A percentile compares a stretch with the other conserved stretches of the same genome.
Conservation (phyloP, 2,797 vertebrate species). For the Sylvilagus floridanus region DNA sequence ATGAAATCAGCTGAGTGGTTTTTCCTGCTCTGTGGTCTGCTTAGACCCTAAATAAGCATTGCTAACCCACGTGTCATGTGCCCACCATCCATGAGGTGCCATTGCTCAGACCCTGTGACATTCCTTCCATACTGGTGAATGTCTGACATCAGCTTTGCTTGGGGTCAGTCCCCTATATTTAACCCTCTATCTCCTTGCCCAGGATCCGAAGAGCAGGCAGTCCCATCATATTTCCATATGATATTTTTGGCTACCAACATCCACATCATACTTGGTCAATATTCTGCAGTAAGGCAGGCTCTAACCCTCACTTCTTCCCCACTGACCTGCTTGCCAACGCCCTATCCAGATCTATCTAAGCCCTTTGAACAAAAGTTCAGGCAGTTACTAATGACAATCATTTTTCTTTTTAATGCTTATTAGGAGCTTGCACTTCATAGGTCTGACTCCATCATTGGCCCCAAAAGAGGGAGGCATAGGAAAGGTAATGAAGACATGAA, state of each 20-base stretch:
- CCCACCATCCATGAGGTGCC: neutral
- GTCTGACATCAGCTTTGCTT: neutral
- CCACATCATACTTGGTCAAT: neutral
- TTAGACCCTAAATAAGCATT: neutral
- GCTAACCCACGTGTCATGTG: neutral
- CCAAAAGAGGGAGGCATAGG: neutral
- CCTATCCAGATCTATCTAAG: neutral
- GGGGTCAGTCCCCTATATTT: neutral
- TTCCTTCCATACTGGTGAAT: neutral
- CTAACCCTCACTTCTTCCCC: no score
- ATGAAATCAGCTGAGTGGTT: neutral
- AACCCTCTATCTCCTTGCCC: neutral
- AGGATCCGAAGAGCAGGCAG: neutral
- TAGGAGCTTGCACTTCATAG: neutral
- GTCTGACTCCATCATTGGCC: neutral
- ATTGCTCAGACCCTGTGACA: neutral
- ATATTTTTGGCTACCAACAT: constrained; percentile 14
- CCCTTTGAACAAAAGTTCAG: constrained; percentile 20
- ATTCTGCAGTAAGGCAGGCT: neutral
- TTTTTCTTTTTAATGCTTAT: neutral
- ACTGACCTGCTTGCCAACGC: neutral
- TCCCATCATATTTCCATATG: neutral
- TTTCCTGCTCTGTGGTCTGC: neutral
- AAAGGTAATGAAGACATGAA: neutral
- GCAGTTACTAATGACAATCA: neutral